Evolutionary conservation across 2,888 invertebrate genomes (phyloP).

Genomic region (Exephanes ischioxanthus): DNA sequence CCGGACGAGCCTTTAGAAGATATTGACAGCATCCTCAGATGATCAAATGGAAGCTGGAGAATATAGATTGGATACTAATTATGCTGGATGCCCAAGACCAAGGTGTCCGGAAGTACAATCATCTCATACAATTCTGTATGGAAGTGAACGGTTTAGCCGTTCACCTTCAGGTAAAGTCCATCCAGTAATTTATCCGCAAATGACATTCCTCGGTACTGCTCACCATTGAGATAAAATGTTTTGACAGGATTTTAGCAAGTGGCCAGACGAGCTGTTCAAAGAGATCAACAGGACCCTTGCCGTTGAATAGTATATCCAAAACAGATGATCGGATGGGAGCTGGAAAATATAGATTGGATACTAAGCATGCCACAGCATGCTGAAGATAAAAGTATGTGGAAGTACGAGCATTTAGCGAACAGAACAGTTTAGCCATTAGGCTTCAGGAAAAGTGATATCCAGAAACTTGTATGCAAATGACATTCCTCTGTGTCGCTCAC

Average conservation of each 20-base stretch:
- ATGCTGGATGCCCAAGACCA: conserved; percentile 99
- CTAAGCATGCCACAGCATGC: conserved; percentile 96
- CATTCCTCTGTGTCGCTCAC: conserved; percentile 99
- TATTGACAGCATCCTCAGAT: conserved; percentile 90
- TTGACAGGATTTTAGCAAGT: conserved; percentile 95
- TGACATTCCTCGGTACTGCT: conserved; percentile 99
- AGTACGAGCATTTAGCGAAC: conserved; percentile 99
- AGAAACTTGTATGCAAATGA: conserved; percentile 99
- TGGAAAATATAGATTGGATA: conserved; percentile 96
- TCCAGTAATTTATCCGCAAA: conserved; percentile 98
- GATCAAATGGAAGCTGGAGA: conserved; percentile 96
- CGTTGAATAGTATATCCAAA: conserved; percentile 99
- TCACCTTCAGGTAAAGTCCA: conserved; percentile 97
- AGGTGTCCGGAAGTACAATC: conserved; percentile 99
- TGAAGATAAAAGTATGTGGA: conserved; percentile 99
- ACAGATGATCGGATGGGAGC: conserved; percentile 97
- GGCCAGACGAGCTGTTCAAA: conserved; percentile 99
- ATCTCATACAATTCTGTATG: conserved; percentile 88
- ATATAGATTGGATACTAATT: conserved; percentile 96
- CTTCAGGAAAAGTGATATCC: conserved; percentile 98
- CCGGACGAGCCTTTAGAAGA: conserved; percentile 87
- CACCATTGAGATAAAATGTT: conserved; percentile 85
- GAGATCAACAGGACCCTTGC: conserved; percentile 99
- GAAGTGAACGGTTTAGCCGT: conserved; percentile 99
- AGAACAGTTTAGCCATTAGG: conserved; percentile 98